Percentiles rank a stretch among this genome's conserved stretches.
phyloP scores from a whole-genome alignment of 2,888 invertebrate species.

The Cantharis rustica region DNA sequence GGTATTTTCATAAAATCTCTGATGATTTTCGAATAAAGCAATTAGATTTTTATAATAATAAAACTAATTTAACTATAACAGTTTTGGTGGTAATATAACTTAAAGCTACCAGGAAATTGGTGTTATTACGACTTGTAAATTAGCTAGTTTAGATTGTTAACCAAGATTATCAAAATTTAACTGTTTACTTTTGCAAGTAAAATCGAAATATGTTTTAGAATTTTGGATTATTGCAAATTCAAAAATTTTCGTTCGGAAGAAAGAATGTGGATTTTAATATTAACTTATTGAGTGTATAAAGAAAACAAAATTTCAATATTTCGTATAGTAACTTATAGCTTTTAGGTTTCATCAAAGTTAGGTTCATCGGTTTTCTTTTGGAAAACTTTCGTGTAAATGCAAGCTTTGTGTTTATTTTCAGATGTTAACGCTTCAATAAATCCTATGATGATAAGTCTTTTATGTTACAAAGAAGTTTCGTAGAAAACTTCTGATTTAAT shows the following conservation, averaged over 20 bases:
- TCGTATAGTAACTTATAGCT: neutral
- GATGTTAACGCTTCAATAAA: constrained; percentile 14
- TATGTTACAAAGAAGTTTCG: constrained; percentile 1
- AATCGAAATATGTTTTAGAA: neutral
- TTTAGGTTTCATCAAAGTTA: constrained; percentile 1
- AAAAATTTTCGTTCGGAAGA: neutral
- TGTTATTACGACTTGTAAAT: constrained; percentile 3
- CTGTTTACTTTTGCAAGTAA: neutral
- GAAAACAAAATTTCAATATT: neutral
- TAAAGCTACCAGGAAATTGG: neutral
- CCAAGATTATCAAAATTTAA: neutral
- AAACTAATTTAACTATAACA: neutral
- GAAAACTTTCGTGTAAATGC: constrained; percentile 10
- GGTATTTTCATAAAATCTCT: neutral
- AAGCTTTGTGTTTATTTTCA: constrained; percentile 15
- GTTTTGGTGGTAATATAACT: constrained; percentile 1
- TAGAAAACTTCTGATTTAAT: neutral
- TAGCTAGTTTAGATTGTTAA: neutral
- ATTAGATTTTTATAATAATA: neutral
- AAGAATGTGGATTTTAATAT: neutral
- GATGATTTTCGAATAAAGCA: neutral
- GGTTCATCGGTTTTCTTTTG: constrained; percentile 10
- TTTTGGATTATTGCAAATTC: neutral
- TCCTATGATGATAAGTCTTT: constrained; percentile 6
- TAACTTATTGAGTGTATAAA: neutral